Percentiles rank a stretch among this genome's conserved stretches.
Evolutionary conservation across 2,113 vertebrate genomes (phyloP).

Genomic region (Uropsilus gracilis): DNA sequence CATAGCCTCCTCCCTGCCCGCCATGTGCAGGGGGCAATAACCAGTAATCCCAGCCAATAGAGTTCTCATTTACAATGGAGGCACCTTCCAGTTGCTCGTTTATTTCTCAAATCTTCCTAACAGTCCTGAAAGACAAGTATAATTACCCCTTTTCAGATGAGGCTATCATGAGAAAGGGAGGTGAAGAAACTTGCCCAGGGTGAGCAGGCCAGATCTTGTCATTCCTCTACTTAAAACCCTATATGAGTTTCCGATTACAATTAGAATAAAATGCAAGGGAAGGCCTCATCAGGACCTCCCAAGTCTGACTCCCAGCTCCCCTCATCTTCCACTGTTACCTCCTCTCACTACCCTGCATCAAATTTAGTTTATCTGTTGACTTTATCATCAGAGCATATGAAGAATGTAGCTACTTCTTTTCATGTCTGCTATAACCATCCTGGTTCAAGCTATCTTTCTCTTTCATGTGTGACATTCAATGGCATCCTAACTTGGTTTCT

Average conservation of each 20-base stretch:
- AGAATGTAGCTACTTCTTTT: neutral
- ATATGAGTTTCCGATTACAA: neutral
- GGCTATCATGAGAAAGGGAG: neutral
- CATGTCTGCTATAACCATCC: neutral
- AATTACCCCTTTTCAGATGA: neutral
- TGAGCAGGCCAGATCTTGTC: neutral
- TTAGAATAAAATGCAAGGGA: neutral
- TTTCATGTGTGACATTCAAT: neutral
- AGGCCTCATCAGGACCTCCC: neutral
- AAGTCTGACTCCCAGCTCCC: too few relatives aligned
- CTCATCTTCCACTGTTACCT: neutral
- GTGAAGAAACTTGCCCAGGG: neutral
- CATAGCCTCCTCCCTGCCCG: too few relatives aligned
- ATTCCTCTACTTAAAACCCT: neutral
- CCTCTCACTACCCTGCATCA: fast-evolving
- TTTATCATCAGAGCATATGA: neutral
- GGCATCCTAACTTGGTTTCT: neutral
- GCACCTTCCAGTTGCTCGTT: neutral
- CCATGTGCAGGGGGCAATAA: too few relatives aligned
- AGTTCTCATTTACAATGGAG: neutral
- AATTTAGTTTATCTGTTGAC: neutral
- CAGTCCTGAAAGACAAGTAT: neutral
- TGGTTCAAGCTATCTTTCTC: neutral
- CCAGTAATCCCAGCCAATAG: neutral
- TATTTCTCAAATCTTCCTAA: neutral